A percentile compares a stretch with the other conserved stretches of the same genome.
Conservation (phyloP, 2,797 vertebrate genomes). For the Babyrousa celebensis region DNA sequence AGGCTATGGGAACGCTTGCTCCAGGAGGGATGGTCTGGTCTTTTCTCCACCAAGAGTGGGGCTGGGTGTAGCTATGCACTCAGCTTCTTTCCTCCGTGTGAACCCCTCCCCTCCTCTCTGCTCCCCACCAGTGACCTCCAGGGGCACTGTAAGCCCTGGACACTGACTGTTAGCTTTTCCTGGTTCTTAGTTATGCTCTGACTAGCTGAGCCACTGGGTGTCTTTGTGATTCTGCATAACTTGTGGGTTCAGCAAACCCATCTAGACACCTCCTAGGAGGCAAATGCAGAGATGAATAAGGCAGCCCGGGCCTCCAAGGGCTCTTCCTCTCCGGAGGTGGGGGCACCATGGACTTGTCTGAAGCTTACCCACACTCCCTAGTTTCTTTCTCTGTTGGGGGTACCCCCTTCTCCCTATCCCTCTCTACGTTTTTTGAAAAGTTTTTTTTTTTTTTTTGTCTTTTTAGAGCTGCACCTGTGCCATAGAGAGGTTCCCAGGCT, state of each 20-base stretch:
- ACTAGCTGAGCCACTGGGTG: not conserved
- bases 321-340: not conserved
- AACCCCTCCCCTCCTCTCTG: not conserved
- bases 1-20: slow-evolving; percentile 38
- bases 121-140: slow-evolving; percentile 2
- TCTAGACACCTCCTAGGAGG: not conserved
- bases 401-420: not conserved
- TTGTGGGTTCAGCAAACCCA: not conserved
- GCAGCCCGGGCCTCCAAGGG: not conserved
- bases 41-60: not conserved
- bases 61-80: not conserved
- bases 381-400: not conserved
- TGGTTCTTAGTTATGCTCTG: not conserved
- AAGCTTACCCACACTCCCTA: not conserved
- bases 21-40: not conserved
- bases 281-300: not conserved
- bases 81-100: slow-evolving; percentile 53
- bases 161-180: not conserved
- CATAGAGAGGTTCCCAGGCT: no score
- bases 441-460: no score
- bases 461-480: no score
- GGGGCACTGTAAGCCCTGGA: not conserved
- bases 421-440: not conserved
- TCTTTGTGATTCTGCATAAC: not conserved
- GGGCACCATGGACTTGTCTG: not conserved